Conservation (phyloP, 2,113 vertebrate species). For the Xyrauchen texanus region DNA sequence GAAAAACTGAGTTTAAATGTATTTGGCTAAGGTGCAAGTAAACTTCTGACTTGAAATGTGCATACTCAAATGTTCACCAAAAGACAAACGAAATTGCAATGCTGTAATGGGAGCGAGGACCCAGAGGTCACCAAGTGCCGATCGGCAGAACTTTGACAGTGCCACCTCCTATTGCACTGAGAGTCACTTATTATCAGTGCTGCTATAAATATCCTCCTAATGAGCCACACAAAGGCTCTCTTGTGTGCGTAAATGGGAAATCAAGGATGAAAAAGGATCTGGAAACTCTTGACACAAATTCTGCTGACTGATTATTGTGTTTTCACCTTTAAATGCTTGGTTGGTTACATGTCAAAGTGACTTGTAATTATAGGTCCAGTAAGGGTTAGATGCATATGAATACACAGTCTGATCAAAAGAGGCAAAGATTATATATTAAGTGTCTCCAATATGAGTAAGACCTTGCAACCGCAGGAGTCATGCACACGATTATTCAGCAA, state of each 20-base stretch:
- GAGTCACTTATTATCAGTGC: conserved; percentile 37
- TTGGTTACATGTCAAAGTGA: background rate
- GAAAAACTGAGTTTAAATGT: too few relatives aligned
- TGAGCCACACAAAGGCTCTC: conserved; percentile 35
- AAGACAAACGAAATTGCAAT: background rate
- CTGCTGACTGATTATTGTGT: background rate
- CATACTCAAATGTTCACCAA: background rate
- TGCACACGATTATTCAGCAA: background rate
- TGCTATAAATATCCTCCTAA: conserved; percentile 42
- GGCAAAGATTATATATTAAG: too few relatives aligned
- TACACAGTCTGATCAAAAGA: too few relatives aligned
- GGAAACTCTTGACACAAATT: conserved; percentile 5
- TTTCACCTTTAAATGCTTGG: background rate
- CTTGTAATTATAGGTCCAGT: too few relatives aligned
- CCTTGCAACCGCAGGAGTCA: background rate
- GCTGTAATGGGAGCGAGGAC: too few relatives aligned
- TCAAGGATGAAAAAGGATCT: conserved; percentile 2
- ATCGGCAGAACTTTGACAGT: conserved; percentile 30
- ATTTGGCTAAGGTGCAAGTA: too few relatives aligned
- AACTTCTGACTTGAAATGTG: too few relatives aligned
- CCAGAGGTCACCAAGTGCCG: background rate
- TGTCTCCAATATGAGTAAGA: background rate
- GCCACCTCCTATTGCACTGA: conserved; percentile 18
- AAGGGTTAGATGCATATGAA: too few relatives aligned
- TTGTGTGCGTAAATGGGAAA: conserved; percentile 13